A percentile compares a stretch with the other conserved stretches of the same genome.
Evolutionary conservation across 2,797 vertebrate genomes (phyloP).

Genomic region (Thalassophryne amazonica): DNA sequence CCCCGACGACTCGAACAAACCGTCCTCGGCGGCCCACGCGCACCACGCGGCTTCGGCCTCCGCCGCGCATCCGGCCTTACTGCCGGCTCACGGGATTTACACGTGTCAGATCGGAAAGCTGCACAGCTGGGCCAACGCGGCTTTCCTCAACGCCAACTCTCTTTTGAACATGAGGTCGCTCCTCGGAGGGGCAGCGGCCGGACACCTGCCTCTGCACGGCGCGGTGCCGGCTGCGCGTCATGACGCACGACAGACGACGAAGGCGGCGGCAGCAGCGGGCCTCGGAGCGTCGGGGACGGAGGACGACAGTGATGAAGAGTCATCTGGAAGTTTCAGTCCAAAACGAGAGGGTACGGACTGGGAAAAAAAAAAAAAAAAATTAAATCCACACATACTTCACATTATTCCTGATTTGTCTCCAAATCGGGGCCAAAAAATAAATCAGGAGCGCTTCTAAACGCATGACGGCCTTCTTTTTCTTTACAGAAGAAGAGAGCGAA

Average conservation of each 20-base stretch:
- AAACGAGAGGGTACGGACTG: slow-evolving; percentile 85
- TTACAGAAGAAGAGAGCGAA: slow-evolving; percentile 86
- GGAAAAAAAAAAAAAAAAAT: too few relatives aligned
- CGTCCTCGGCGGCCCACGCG: slow-evolving; percentile 69
- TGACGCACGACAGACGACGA: slow-evolving; percentile 78
- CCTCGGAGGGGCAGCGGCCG: slow-evolving; percentile 86
- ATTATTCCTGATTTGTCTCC: too few relatives aligned
- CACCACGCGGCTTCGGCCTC: slow-evolving; percentile 82
- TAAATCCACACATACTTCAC: too few relatives aligned
- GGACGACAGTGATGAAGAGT: slow-evolving; percentile 86
- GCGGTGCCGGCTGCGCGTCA: slow-evolving; percentile 72
- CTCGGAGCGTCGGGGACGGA: slow-evolving; percentile 77
- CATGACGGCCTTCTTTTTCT: slow-evolving; percentile 16
- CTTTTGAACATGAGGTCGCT: slow-evolving; percentile 93
- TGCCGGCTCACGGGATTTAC: slow-evolving; percentile 96
- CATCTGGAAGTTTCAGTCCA: slow-evolving; percentile 86
- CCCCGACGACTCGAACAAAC: slow-evolving; percentile 88
- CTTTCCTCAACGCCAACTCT: slow-evolving; percentile 93
- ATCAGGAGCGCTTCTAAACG: too few relatives aligned
- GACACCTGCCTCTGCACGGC: slow-evolving; percentile 82
- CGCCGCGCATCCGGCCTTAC: slow-evolving; percentile 90
- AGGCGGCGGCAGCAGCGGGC: slow-evolving; percentile 61
- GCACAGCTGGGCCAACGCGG: slow-evolving; percentile 96
- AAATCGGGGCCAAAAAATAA: too few relatives aligned
- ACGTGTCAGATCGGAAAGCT: slow-evolving; percentile 98